phyloP scores from a whole-genome alignment of 2,888 invertebrate species.

The Craniophora ligustri region DNA sequence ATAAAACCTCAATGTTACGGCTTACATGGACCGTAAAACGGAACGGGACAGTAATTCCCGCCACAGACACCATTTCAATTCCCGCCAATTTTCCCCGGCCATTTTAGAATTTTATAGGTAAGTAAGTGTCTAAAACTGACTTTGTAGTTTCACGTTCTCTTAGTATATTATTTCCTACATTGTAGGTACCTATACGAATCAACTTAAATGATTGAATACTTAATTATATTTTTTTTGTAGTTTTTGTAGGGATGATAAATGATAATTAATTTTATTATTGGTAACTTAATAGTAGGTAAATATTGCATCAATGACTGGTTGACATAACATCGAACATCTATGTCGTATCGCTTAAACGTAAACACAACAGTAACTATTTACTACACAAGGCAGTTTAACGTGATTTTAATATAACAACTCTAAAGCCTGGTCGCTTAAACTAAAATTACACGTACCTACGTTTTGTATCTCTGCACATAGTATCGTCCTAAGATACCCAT shows the following conservation, averaged over 20 bases:
- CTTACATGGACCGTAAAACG: conserved; percentile 67
- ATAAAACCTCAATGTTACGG: conserved; percentile 66
- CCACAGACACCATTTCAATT: conserved; percentile 57
- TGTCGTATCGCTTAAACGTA: conserved; percentile 5
- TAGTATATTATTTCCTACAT: too few species aligned
- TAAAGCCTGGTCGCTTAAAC: too few species aligned
- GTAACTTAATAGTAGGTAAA: too few species aligned
- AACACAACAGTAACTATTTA: conserved; percentile 10
- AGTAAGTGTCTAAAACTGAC: too few species aligned
- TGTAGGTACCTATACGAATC: too few species aligned
- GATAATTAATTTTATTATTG: too few species aligned
- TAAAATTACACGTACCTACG: background rate
- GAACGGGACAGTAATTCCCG: conserved; percentile 66
- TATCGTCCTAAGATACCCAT: too few species aligned
- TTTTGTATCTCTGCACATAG: too few species aligned
- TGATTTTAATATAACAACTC: too few species aligned
- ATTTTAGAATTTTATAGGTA: conserved; percentile 21
- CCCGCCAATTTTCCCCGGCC: conserved; percentile 58
- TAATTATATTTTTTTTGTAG: too few species aligned
- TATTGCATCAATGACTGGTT: conserved; percentile 10
- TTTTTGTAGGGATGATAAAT: too few species aligned
- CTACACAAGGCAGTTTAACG: background rate
- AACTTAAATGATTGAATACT: background rate
- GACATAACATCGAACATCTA: conserved; percentile 1
- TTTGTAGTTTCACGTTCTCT: too few species aligned